A percentile compares a stretch with the other conserved stretches of the same genome.
phyloP scores from a whole-genome alignment of 2,888 invertebrate species.

The Limnephilus auricula region DNA sequence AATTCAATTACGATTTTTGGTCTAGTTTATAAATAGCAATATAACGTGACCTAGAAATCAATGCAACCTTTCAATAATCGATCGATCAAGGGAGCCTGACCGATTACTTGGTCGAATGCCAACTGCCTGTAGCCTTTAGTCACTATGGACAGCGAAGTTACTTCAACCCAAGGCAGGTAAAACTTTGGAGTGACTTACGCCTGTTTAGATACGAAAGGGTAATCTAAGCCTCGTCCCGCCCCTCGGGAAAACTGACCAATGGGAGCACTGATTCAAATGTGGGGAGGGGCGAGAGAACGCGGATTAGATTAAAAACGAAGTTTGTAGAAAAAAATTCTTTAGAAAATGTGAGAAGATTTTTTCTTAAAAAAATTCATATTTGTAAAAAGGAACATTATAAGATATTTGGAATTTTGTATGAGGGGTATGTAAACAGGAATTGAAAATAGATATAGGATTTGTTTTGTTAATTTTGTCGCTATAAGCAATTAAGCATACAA shows the following conservation, averaged over 20 bases:
- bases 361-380: not conserved
- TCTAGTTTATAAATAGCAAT: not conserved
- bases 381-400: not conserved
- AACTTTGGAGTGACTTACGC: not conserved
- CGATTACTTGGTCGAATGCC: not conserved
- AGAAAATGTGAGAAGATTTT: not conserved
- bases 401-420: not conserved
- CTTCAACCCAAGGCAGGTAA: not conserved
- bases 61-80: not conserved
- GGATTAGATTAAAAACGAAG: slow-evolving; percentile 33
- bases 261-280: not conserved
- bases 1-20: not conserved
- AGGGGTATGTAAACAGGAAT: not conserved
- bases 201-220: slow-evolving; percentile 36
- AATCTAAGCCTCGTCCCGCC: slow-evolving; percentile 51
- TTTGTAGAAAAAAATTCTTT: not conserved
- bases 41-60: not conserved
- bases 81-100: not conserved
- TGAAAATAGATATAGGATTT: not conserved
- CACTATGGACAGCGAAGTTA: not conserved
- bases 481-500: not conserved
- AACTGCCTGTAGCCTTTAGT: not conserved
- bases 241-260: slow-evolving; percentile 33
- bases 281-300: slow-evolving; percentile 19
- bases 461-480: not conserved